Base-by-base conservation (phyloP, 1,140 invertebrate species). In the Pantala flavescens region DNA sequence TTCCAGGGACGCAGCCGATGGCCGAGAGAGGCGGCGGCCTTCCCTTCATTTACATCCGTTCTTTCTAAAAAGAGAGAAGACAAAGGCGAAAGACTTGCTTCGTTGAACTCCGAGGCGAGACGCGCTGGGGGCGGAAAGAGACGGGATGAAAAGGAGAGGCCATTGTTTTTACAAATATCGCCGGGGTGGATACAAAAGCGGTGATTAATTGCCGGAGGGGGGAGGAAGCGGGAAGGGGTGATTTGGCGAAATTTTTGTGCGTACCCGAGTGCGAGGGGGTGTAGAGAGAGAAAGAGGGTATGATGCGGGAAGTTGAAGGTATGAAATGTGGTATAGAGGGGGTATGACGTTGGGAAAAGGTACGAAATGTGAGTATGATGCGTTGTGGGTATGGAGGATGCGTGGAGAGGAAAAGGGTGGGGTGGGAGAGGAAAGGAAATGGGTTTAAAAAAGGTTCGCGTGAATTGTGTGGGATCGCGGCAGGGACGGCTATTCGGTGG, bases 151-250 rank as follows among this genome's bases (percentile, higher is more conserved):
- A 21, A 5, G 49, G 49, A 21, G 16, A 63, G 49, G 16, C 49
- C 49, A 63, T 63, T 63, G 49, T 63, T 63, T 63, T 63, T 63
- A 63, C 49, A 63, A 63, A 63, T 63, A 63, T 63, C 49, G 49
- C 49, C 14, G n/a, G 49, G 49, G 49, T 21, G 12, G 12, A 63
- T 63, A 21, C 49, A 63, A 63, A 63, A 21, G 49, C 3, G n/a
- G 49, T 63, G 49, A 63, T 63, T 63, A 63, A 63, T 63, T 63
- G 49, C 49, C 5, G 49, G 49, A 12, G 12, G n/a, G 49, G 16
- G 43, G 12, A 21, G 49, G 49, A 63, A 63, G 49, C 49, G 12
- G 49, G 49, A 36, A 2, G 28, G 28, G 28, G 28, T 36, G 28
- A 36, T 36, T 36, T 36, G 2, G 3, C 28, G 9, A 36, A 36